These are phyloP conservation scores for Acutogordius australiensis DNA, from an alignment of 2,888 invertebrate species.

Conservation along the genomic window DNA sequence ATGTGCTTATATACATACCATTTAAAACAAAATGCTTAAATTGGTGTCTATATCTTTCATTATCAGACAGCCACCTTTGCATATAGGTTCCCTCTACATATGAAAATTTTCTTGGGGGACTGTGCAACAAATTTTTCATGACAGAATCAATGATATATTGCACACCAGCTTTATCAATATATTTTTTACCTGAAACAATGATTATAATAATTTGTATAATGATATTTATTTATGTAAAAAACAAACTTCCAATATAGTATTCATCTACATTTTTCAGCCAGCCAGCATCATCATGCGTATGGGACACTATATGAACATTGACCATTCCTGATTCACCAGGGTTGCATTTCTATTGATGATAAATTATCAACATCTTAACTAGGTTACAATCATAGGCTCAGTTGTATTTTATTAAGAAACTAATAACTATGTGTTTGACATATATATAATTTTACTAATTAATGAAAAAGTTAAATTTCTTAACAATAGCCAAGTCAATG, in stretches of 20 bases:
- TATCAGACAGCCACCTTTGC: slow-evolving; percentile 19
- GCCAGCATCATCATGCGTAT: slow-evolving; percentile 29
- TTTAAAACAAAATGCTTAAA: no score
- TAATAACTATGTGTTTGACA: no score
- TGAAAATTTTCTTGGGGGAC: slow-evolving; percentile 31
- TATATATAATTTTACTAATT: no score
- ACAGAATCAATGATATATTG: slow-evolving; percentile 67
- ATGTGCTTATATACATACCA: no score
- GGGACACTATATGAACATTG: slow-evolving; percentile 28
- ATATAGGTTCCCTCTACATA: slow-evolving; percentile 22
- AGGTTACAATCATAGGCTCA: no score
- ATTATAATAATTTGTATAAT: not conserved
- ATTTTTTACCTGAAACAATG: not conserved
- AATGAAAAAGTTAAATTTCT: no score
- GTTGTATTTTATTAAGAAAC: no score
- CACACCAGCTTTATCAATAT: slow-evolving; percentile 32
- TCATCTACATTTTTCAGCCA: slow-evolving; percentile 30
- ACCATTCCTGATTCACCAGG: slow-evolving; percentile 16
- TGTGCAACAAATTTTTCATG: slow-evolving; percentile 37
- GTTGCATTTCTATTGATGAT: not conserved
- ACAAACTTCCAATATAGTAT: slow-evolving; percentile 20
- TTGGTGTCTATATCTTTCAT: not conserved
- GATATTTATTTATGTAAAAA: not conserved
- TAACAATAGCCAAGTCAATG: no score
- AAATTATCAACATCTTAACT: no score